Conservation (phyloP, 1,140 invertebrate genomes). For the Druon quercuslanigerum region DNA sequence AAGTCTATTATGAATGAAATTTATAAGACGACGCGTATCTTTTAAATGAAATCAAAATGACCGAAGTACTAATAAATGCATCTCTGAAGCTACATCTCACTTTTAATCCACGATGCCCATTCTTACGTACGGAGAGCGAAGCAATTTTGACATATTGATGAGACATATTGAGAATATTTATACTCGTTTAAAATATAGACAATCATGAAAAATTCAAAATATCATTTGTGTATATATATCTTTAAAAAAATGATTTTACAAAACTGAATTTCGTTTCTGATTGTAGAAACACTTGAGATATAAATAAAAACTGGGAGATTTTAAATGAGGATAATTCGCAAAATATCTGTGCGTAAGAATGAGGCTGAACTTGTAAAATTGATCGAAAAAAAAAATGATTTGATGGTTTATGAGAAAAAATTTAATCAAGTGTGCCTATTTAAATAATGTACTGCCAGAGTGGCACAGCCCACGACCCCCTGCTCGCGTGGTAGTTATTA, state of each 20-base stretch:
- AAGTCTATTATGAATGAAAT: conserved; percentile 6
- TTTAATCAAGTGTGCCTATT: conserved; percentile 43
- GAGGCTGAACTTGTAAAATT: not conserved
- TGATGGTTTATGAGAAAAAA: conserved; percentile 39
- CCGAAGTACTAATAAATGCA: conserved; percentile 26
- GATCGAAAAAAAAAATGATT: conserved; percentile 40
- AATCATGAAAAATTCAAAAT: conserved; percentile 2
- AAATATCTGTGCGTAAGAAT: not conserved
- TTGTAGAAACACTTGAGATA: no score
- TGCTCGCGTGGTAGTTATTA: conserved; percentile 61
- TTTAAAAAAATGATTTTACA: not conserved
- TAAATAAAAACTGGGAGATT: no score
- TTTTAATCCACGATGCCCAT: conserved; percentile 6
- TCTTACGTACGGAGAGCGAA: conserved; percentile 1
- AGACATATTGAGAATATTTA: not conserved
- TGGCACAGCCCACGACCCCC: conserved; percentile 60
- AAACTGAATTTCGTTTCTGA: no score
- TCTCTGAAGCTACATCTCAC: conserved; percentile 27
- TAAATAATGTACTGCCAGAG: conserved; percentile 61
- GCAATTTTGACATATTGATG: conserved; percentile 34
- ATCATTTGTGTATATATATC: not conserved
- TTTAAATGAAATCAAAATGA: conserved; percentile 24
- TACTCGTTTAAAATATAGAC: not conserved
- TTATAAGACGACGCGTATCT: conserved; percentile 14
- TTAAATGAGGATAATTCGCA: not conserved